Conservation (phyloP, 2,888 invertebrate genomes). For the Hylaea fasciaria region DNA sequence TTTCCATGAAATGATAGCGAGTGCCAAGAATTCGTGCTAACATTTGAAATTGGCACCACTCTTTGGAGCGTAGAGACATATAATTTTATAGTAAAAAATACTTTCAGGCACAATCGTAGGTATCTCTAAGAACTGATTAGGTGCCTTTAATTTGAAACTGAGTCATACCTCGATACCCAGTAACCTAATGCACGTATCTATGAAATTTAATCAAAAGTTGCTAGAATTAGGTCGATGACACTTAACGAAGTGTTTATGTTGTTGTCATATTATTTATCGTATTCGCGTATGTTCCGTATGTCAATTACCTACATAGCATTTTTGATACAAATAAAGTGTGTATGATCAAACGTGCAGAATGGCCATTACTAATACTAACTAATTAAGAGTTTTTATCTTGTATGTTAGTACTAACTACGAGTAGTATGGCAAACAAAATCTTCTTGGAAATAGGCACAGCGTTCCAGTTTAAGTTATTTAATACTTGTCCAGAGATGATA, state of each 20-base stretch:
- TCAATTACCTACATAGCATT: neutral
- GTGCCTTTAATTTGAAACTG: conserved; percentile 9
- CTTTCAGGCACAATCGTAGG: conserved; percentile 5
- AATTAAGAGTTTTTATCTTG: too few relatives aligned
- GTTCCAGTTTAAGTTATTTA: conserved; percentile 31
- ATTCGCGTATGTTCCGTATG: neutral
- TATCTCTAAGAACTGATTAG: neutral
- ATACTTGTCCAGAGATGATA: conserved; percentile 25
- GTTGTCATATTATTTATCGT: conserved; percentile 12
- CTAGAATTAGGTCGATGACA: conserved; percentile 39
- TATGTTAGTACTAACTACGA: too few relatives aligned
- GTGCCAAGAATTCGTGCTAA: conserved; percentile 12
- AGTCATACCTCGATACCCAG: conserved; percentile 23
- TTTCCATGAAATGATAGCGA: conserved; percentile 4
- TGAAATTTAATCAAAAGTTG: conserved; percentile 24
- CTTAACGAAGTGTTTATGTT: conserved; percentile 10
- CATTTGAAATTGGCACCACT: neutral
- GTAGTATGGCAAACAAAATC: too few relatives aligned
- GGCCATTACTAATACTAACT: too few relatives aligned
- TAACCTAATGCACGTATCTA: conserved; percentile 28
- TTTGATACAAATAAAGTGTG: neutral
- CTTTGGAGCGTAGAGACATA: neutral
- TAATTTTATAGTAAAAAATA: neutral
- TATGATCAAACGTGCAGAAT: too few relatives aligned
- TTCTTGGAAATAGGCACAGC: neutral